phyloP scores from a whole-genome alignment of 2,888 invertebrate genomes.

The Xanthia togata region DNA sequence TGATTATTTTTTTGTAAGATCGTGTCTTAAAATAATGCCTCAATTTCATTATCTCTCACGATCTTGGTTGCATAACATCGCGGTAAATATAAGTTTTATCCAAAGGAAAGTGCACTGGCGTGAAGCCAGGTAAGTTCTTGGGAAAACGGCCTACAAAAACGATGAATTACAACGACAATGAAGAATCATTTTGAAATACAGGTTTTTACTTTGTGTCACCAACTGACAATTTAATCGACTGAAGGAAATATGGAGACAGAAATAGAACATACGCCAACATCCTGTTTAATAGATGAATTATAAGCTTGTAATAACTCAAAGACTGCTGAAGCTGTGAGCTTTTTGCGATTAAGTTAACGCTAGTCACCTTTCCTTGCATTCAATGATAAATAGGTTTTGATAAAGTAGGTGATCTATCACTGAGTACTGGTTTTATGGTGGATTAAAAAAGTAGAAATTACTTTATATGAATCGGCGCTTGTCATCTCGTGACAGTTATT shows the following conservation, averaged over 20 bases:
- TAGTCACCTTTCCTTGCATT: slow-evolving; percentile 5
- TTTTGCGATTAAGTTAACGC: slow-evolving; percentile 24
- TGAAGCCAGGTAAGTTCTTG: slow-evolving; percentile 3
- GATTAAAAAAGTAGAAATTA: slow-evolving; percentile 33
- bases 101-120: slow-evolving; percentile 27
- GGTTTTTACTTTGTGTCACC: slow-evolving; percentile 2
- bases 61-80: slow-evolving; percentile 6
- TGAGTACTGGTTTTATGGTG: slow-evolving; percentile 14
- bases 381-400: slow-evolving; percentile 43
- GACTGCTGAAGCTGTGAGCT: not conserved
- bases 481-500: not conserved
- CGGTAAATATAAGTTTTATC: slow-evolving; percentile 11
- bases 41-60: slow-evolving; percentile 25
- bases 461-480: slow-evolving; percentile 11
- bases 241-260: slow-evolving; percentile 42
- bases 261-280: slow-evolving; percentile 17
- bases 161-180: slow-evolving; percentile 17
- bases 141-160: slow-evolving; percentile 12
- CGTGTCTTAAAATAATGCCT: slow-evolving; percentile 6
- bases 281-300: slow-evolving; percentile 29
- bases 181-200: slow-evolving; percentile 26
- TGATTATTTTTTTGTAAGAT: not conserved
- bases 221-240: slow-evolving; percentile 17
- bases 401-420: slow-evolving; percentile 42
- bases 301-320: slow-evolving; percentile 26